phyloP scores from a whole-genome alignment of 1,140 invertebrate genomes.

The Anoplophora glabripennis region DNA sequence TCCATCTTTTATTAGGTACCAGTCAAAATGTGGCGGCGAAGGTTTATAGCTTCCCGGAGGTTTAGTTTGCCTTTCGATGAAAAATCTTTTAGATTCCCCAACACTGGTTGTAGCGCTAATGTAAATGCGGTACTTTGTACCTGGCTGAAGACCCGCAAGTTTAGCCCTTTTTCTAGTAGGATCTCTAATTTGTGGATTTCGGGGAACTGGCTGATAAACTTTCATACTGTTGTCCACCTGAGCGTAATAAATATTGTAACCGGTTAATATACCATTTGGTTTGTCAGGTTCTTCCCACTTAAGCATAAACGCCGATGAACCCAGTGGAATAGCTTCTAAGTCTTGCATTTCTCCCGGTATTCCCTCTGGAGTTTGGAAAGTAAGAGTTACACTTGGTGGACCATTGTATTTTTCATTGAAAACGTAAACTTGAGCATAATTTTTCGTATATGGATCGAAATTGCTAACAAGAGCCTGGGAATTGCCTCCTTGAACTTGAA shows the following conservation, averaged over 20 bases:
- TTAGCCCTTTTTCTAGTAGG: slow-evolving; percentile 76
- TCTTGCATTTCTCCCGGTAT: slow-evolving; percentile 82
- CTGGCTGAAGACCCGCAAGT: slow-evolving; percentile 76
- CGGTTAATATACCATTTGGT: slow-evolving; percentile 89
- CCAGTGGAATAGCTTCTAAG: slow-evolving; percentile 79
- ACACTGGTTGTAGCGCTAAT: slow-evolving; percentile 78
- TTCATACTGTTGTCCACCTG: slow-evolving; percentile 66
- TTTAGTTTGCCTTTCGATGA: slow-evolving; percentile 75
- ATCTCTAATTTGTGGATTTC: slow-evolving; percentile 73
- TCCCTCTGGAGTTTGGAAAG: slow-evolving; percentile 89
- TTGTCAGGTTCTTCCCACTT: slow-evolving; percentile 91
- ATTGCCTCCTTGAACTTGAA: slow-evolving; percentile 71
- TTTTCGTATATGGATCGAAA: slow-evolving; percentile 86
- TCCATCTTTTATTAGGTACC: slow-evolving; percentile 66
- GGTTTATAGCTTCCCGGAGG: slow-evolving; percentile 60
- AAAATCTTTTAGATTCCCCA: slow-evolving; percentile 80
- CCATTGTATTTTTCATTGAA: slow-evolving; percentile 91
- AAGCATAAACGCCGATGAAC: slow-evolving; percentile 83
- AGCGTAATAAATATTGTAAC: slow-evolving; percentile 90
- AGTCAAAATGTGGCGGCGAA: slow-evolving; percentile 73
- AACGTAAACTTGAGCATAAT: slow-evolving; percentile 84
- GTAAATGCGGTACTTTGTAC: slow-evolving; percentile 86
- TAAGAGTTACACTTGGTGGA: slow-evolving; percentile 79
- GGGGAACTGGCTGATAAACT: slow-evolving; percentile 52
- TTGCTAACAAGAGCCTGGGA: slow-evolving; percentile 75